Evolutionary conservation across 1,140 invertebrate species (phyloP).

Genomic region (Macrobrachium rosenbergii): DNA sequence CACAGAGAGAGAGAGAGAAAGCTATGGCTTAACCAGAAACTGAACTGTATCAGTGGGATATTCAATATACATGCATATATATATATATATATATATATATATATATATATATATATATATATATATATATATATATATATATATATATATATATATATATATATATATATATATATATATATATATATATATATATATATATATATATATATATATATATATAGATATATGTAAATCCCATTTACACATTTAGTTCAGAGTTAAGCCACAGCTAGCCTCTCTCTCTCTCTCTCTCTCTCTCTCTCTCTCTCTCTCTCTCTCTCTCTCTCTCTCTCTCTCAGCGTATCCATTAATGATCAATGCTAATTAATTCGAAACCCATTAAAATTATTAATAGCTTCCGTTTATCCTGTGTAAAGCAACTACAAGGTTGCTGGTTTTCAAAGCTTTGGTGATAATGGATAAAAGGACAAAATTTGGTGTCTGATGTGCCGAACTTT

Average conservation of each 20-base stretch:
- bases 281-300: constrained; percentile 13
- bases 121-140: neutral
- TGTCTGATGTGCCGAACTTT: too few relatives aligned
- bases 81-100: too few relatives aligned
- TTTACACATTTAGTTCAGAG: neutral
- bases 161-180: neutral
- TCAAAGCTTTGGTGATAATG: too few relatives aligned
- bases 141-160: neutral
- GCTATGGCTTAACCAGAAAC: neutral
- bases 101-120: neutral
- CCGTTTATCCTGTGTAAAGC: too few relatives aligned
- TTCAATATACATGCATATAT: too few relatives aligned
- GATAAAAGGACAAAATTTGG: too few relatives aligned
- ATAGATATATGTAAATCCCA: neutral
- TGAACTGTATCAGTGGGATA: neutral
- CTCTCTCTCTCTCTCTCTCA: constrained; percentile 18
- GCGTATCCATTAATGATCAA: neutral
- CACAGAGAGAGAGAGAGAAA: too few relatives aligned
- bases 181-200: too few relatives aligned
- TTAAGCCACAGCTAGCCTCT: neutral
- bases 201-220: neutral
- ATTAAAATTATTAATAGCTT: neutral
- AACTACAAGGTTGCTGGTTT: too few relatives aligned
- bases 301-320: constrained; percentile 13
- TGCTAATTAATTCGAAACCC: neutral